Conservation (phyloP, 2,797 vertebrate species). For the Monodelphis domestica region DNA sequence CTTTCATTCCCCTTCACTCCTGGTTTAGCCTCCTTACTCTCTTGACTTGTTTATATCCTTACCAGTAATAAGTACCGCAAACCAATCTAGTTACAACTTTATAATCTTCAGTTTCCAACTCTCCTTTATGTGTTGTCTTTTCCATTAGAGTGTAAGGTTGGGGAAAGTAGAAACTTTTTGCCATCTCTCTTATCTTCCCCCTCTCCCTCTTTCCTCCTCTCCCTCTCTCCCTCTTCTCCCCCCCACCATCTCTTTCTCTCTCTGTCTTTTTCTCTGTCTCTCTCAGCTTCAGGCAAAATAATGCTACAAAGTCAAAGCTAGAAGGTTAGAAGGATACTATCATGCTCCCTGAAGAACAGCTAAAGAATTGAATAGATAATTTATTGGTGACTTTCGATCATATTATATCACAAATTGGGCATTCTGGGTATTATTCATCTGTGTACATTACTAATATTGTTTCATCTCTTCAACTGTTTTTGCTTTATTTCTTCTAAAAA, state of each 20-base stretch:
- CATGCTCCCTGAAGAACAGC: conserved; percentile 59
- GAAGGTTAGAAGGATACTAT: conserved; percentile 48
- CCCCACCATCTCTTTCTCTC: too few relatives aligned
- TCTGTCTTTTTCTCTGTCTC: fast-evolving
- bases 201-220: too few relatives aligned
- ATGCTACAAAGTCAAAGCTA: conserved; percentile 63
- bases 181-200: background rate
- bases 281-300: conserved; percentile 70
- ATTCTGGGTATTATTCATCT: background rate
- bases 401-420: too few relatives aligned
- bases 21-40: background rate
- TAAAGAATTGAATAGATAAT: conserved; percentile 16
- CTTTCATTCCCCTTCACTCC: background rate
- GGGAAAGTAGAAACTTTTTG: background rate
- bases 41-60: background rate
- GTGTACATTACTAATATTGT: background rate
- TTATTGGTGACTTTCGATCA: too few relatives aligned
- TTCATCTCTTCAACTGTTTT: background rate
- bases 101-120: background rate
- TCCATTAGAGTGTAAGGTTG: background rate
- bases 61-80: background rate
- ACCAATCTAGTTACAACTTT: background rate
- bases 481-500: background rate
- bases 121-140: background rate
- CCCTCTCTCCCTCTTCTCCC: too few relatives aligned